phyloP scores from a whole-genome alignment of 2,113 vertebrate genomes.

The Epinephelus lanceolatus region DNA sequence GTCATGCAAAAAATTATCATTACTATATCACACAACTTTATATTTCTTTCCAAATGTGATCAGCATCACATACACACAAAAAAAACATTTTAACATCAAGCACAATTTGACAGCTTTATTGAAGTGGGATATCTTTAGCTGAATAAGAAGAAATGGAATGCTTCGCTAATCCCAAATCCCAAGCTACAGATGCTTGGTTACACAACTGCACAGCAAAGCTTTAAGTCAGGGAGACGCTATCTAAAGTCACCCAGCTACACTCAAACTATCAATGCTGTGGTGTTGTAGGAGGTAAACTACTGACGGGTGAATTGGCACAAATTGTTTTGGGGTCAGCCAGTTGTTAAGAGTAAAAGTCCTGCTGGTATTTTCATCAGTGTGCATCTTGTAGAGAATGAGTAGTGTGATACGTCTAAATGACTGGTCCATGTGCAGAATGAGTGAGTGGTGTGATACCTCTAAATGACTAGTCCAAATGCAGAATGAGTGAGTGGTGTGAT shows the following conservation, averaged over 20 bases:
- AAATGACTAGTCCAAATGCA: neutral
- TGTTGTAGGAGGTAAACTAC: neutral
- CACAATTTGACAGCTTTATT: conserved; percentile 22
- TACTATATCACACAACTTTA: neutral
- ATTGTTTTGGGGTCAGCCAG: neutral
- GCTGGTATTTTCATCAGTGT: neutral
- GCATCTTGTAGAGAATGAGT: neutral
- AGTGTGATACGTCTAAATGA: too few relatives aligned
- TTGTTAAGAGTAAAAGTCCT: neutral
- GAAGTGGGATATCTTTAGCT: conserved; percentile 32
- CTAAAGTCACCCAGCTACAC: conserved; percentile 27
- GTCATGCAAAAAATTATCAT: neutral
- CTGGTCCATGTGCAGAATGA: too few relatives aligned
- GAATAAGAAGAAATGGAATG: conserved; percentile 54
- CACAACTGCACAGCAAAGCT: conserved; percentile 59
- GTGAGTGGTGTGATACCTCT: neutral
- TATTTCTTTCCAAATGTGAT: neutral
- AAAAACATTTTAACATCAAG: neutral
- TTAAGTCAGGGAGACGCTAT: conserved; percentile 33
- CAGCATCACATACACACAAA: neutral
- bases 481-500: too few relatives aligned
- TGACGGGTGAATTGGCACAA: neutral
- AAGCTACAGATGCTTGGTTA: conserved; percentile 67
- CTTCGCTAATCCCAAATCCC: conserved; percentile 71
- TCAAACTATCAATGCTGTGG: neutral